Base-by-base conservation (phyloP, 2,113 vertebrate genomes). In the Neoarius graeffei region DNA sequence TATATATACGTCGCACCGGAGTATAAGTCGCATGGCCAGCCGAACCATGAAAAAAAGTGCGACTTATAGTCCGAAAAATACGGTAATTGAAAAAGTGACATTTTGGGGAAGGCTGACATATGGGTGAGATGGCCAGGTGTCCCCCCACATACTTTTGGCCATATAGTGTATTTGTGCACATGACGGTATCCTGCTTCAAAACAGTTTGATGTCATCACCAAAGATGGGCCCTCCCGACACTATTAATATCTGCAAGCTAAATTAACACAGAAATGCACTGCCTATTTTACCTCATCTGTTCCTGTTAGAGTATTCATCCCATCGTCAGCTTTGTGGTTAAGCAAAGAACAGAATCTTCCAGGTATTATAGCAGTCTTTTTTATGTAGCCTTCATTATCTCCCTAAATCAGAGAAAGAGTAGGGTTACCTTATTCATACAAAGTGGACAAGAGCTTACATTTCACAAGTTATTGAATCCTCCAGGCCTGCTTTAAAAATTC, bases 321-420 rank as follows among this genome's bases (percentile, higher is more conserved):
- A 66, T 66, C 62, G 19, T 67, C 82, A 67, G 20, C 35, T n/a
- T 64, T 62, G 10, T 80, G 56, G 59, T 81, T 60, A 57, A 13
- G 64, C 19, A 76, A 56, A 60, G 27, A 27, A 69, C 64, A 56
- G 0, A 88, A n/a, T 10, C 79, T 19, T 5, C 91, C 88, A 8
- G 93, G 88, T n/a, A 92, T 91, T 81, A 95, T 74, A 57, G 84
- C 79, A 0, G 91, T 95, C 90, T 95, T 96, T 91, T 52, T 95
- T 87, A 96, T 88, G 91, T 94, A 96, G 66, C 94, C 94, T 69
- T 96, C 94, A n/a, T 93, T 86, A 56, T 92, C 91, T 1, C 89
- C 93, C 95, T 96, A 62, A 30, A 69, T 9, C 23, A 57, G 10
- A 69, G 23, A 30, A n/a, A 84, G 0, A 52, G 1, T 42, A 13